Conservation (phyloP, 2,888 invertebrate species). For the Merodon equestris region DNA sequence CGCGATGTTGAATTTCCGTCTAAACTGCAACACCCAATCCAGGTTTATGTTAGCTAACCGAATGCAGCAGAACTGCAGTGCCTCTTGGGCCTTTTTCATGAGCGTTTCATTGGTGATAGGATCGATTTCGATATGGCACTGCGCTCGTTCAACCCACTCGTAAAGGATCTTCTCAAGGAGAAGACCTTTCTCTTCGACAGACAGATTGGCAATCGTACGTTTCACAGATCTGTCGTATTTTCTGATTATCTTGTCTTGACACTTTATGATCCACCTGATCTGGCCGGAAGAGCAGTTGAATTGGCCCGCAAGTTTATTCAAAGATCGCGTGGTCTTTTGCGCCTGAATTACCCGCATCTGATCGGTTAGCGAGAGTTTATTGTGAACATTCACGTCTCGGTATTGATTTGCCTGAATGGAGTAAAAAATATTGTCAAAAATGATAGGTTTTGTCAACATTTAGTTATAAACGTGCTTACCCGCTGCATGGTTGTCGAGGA, state of each 20-base stretch:
- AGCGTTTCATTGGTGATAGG: conserved; percentile 40
- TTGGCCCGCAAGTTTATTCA: conserved; percentile 1
- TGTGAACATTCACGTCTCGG: not conserved
- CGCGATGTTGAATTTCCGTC: conserved; percentile 31
- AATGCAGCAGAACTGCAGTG: conserved; percentile 14
- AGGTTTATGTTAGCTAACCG: not conserved
- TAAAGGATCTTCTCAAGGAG: conserved; percentile 37
- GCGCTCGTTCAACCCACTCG: conserved; percentile 53
- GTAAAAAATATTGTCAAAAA: no score
- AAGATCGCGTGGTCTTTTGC: not conserved
- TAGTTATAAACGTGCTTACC: no score
- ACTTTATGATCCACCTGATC: conserved; percentile 3
- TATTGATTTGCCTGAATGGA: not conserved
- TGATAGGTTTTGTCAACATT: no score
- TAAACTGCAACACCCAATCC: conserved; percentile 35
- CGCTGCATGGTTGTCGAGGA: no score
- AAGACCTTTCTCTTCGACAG: not conserved
- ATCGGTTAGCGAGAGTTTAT: not conserved
- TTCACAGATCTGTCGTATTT: conserved; percentile 19
- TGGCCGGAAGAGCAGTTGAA: conserved; percentile 18
- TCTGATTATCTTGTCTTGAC: not conserved
- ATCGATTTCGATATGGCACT: conserved; percentile 25
- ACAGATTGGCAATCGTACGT: not conserved
- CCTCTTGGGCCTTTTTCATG: conserved; percentile 31
- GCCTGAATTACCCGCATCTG: conserved; percentile 7